Conservation (phyloP, 1,140 invertebrate genomes). For the Popillia japonica region DNA sequence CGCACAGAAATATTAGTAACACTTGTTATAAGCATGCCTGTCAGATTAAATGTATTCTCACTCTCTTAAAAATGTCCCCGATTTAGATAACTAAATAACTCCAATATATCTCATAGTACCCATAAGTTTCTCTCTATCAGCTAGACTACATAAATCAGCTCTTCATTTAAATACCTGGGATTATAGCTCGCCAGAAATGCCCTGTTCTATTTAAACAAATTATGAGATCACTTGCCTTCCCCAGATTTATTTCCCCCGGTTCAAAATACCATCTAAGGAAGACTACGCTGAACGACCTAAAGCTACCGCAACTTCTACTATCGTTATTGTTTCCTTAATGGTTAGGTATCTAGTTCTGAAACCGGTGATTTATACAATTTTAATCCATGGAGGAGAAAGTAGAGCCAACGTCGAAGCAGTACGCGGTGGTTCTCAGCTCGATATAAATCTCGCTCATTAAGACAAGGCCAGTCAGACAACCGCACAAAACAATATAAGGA, state of each 20-base stretch:
- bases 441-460: constrained; percentile 20
- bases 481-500: constrained; percentile 21
- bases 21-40: too few species aligned
- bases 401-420: not conserved
- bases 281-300: not conserved
- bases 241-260: not conserved
- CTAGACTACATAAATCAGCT: not conserved
- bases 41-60: too few species aligned
- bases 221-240: not conserved
- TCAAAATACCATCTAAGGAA: not conserved
- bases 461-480: constrained; percentile 20
- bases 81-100: too few species aligned
- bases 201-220: not conserved
- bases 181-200: not conserved
- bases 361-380: constrained; percentile 34
- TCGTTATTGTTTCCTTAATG: constrained; percentile 26
- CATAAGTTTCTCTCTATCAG: too few species aligned
- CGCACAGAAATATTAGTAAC: too few species aligned
- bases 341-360: constrained; percentile 19
- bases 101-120: too few species aligned
- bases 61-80: too few species aligned
- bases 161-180: not conserved
- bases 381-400: constrained; percentile 19
- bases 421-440: not conserved
- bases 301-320: constrained; percentile 20